A percentile compares a stretch with the other conserved stretches of the same genome.
Evolutionary conservation across 2,888 invertebrate genomes (phyloP).

Genomic region (Urechis unicinctus): DNA sequence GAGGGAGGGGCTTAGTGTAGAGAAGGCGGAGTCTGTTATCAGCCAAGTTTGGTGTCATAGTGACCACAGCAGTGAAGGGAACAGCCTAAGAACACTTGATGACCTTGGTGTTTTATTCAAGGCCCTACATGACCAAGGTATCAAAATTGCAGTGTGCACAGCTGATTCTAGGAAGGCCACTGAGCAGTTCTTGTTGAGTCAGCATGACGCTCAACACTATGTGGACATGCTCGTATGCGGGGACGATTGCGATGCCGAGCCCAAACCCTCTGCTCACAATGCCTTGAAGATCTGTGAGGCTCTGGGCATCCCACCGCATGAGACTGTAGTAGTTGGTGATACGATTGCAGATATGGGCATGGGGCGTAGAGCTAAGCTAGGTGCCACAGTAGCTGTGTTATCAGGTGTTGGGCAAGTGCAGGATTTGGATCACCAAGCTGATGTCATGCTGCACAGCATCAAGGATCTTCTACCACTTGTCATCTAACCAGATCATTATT

Average conservation of each 20-base stretch:
- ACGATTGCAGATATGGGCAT: conserved; percentile 50
- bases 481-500: too few relatives aligned
- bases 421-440: conserved; percentile 31
- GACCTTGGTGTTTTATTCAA: conserved; percentile 9
- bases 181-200: conserved; percentile 25
- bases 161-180: conserved; percentile 40
- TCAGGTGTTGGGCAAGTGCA: conserved; percentile 35
- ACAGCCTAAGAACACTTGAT: conserved; percentile 6
- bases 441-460: conserved; percentile 33
- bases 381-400: conserved; percentile 50
- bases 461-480: conserved; percentile 24
- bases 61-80: neutral
- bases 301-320: conserved; percentile 28
- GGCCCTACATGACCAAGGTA: conserved; percentile 39
- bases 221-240: conserved; percentile 53
- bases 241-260: conserved; percentile 47
- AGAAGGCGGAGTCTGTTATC: conserved; percentile 22
- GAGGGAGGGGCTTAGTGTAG: conserved; percentile 2
- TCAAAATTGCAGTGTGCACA: conserved; percentile 53
- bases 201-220: conserved; percentile 33
- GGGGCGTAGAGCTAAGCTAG: conserved; percentile 48
- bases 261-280: conserved; percentile 49
- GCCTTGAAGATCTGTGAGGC: conserved; percentile 41
- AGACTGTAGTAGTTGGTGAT: conserved; percentile 52
- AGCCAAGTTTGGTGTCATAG: neutral